Percentiles rank a stretch among this genome's conserved stretches.
Conservation (phyloP, 2,888 invertebrate genomes). For the Muschampia plurimacula region DNA sequence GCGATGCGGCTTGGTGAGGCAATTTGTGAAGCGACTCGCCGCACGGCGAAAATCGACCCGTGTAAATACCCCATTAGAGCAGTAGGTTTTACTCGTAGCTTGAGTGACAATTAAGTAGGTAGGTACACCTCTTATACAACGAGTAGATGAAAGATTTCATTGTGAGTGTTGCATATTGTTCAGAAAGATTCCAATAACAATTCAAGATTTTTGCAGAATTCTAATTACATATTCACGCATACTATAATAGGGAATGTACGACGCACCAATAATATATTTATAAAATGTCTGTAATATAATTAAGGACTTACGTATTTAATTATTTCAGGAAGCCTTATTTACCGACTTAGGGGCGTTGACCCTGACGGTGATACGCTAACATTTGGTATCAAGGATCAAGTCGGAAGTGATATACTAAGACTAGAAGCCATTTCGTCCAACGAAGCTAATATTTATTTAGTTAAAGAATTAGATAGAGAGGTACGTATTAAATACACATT, state of each 20-base stretch:
- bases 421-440: constrained; percentile 92
- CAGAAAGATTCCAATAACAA: no score
- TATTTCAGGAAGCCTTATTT: constrained; percentile 91
- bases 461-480: constrained; percentile 96
- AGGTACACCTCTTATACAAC: no score
- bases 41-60: constrained; percentile 59
- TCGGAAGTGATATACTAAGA: constrained; percentile 93
- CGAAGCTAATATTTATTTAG: constrained; percentile 95
- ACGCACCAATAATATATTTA: no score
- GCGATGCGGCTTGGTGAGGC: neutral
- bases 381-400: constrained; percentile 93
- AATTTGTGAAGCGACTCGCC: constrained; percentile 42
- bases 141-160: no score
- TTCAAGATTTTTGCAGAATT: no score
- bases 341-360: constrained; percentile 92
- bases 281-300: neutral
- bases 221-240: no score
- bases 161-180: no score
- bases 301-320: constrained; percentile 32
- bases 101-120: no score
- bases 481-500: constrained; percentile 72
- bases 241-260: no score
- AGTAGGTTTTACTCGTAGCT: no score
- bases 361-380: constrained; percentile 93
- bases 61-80: constrained; percentile 45